Evolutionary conservation across 1,140 invertebrate genomes (phyloP).

Genomic region (Pseudomyrmex dendroicus): DNA sequence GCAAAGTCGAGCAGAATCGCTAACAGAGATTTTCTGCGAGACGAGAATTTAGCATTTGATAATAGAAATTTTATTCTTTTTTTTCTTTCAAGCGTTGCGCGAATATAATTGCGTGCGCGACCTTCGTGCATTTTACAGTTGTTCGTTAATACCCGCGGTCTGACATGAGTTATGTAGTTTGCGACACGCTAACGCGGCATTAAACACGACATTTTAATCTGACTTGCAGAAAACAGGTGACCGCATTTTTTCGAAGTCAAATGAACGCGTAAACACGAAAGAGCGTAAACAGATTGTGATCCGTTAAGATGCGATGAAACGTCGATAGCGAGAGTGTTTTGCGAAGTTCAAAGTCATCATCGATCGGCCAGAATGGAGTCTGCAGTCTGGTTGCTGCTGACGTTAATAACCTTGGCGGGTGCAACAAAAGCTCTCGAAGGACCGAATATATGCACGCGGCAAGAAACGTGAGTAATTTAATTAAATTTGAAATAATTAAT

Average conservation of each 20-base stretch:
- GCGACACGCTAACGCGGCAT: conserved; percentile 6
- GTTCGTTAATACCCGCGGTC: neutral
- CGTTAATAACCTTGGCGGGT: conserved; percentile 34
- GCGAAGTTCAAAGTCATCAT: conserved; percentile 16
- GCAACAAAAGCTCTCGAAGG: conserved; percentile 76
- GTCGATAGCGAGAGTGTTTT: conserved; percentile 23
- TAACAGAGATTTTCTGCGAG: conserved; percentile 2
- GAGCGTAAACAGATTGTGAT: neutral
- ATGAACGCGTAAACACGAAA: conserved; percentile 6
- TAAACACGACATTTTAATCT: conserved; percentile 17
- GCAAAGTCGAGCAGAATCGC: conserved; percentile 26
- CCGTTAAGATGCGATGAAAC: conserved; percentile 1
- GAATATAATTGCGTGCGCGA: neutral
- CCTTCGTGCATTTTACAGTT: neutral
- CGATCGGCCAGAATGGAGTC: conserved; percentile 33
- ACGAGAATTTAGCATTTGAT: too few relatives aligned
- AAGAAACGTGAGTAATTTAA: conserved; percentile 76
- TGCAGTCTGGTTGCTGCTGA: conserved; percentile 48
- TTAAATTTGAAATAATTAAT: neutral
- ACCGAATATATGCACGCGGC: conserved; percentile 81
- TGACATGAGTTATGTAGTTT: conserved; percentile 8
- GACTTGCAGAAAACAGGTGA: conserved; percentile 27
- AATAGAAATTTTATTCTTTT: too few relatives aligned
- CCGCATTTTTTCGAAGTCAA: neutral
- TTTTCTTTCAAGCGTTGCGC: neutral